Evolutionary conservation across 1,140 invertebrate species (phyloP).

Genomic region (Drosophila kurseongensis): DNA sequence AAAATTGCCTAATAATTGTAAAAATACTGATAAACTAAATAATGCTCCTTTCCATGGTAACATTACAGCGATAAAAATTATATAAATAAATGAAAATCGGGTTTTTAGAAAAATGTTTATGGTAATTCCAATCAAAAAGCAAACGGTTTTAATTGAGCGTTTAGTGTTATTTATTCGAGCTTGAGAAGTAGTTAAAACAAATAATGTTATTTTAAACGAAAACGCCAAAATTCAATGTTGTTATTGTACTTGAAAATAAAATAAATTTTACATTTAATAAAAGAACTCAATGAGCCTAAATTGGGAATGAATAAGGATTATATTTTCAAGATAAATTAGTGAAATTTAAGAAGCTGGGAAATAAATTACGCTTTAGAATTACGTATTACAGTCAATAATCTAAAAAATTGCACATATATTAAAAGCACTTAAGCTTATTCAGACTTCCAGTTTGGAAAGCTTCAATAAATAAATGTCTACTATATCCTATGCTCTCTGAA

Average conservation of each 20-base stretch:
- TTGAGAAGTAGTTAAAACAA: background rate
- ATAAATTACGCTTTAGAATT: too few relatives aligned
- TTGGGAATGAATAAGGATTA: too few relatives aligned
- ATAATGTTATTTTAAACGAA: background rate
- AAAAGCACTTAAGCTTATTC: too few relatives aligned
- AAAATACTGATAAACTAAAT: background rate
- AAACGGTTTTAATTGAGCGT: background rate
- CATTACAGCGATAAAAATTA: background rate
- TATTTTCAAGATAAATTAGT: too few relatives aligned
- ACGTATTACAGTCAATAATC: too few relatives aligned
- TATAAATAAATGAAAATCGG: background rate
- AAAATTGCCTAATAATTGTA: background rate
- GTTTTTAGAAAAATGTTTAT: background rate
- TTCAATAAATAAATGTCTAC: too few relatives aligned
- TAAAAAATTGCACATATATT: too few relatives aligned
- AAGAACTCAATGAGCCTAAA: too few relatives aligned
- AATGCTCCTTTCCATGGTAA: background rate
- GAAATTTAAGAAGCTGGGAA: too few relatives aligned
- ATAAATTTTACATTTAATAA: background rate
- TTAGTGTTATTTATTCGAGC: background rate
- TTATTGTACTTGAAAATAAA: background rate
- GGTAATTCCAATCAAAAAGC: background rate
- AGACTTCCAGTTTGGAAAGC: too few relatives aligned
- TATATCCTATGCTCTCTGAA: too few relatives aligned
- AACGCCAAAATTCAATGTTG: constrained; percentile 9